Percentiles rank a stretch among this genome's conserved stretches.
phyloP scores from a whole-genome alignment of 2,797 vertebrate genomes.

The Stomatorhinus walkeri region DNA sequence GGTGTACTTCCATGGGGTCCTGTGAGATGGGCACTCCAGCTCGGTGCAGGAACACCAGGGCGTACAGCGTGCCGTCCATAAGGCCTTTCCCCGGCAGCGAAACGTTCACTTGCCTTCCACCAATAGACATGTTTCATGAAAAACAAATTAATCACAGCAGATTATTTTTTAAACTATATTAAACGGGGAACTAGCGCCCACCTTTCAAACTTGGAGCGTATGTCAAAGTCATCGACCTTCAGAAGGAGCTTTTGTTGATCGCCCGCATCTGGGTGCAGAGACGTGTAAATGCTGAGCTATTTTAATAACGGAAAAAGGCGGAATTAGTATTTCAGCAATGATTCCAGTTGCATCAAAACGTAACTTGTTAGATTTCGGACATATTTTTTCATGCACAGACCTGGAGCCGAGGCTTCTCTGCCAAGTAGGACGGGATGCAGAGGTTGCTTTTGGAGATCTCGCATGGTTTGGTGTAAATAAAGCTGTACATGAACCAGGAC shows the following conservation, averaged over 20 bases:
- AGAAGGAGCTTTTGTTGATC: constrained; percentile 66
- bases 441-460: constrained; percentile 48
- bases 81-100: constrained; percentile 77
- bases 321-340: neutral
- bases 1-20: constrained; percentile 80
- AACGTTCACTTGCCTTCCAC: constrained; percentile 75
- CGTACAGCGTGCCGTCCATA: constrained; percentile 80
- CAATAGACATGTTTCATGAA: constrained; percentile 23
- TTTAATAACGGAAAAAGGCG: neutral
- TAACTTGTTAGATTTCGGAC: neutral
- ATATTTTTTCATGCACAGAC: constrained; percentile 43
- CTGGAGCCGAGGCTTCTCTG: constrained; percentile 76
- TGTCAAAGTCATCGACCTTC: constrained; percentile 80
- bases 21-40: constrained; percentile 78
- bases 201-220: constrained; percentile 80
- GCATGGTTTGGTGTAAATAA: constrained; percentile 84
- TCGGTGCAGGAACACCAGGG: constrained; percentile 83
- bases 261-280: constrained; percentile 55
- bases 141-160: neutral
- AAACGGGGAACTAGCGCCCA: constrained; percentile 34
- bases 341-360: neutral
- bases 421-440: constrained; percentile 80
- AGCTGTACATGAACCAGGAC: constrained; percentile 89
- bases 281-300: constrained; percentile 71
- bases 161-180: neutral